phyloP scores from a whole-genome alignment of 2,797 vertebrate genomes.

The Macropus fuliginosus region DNA sequence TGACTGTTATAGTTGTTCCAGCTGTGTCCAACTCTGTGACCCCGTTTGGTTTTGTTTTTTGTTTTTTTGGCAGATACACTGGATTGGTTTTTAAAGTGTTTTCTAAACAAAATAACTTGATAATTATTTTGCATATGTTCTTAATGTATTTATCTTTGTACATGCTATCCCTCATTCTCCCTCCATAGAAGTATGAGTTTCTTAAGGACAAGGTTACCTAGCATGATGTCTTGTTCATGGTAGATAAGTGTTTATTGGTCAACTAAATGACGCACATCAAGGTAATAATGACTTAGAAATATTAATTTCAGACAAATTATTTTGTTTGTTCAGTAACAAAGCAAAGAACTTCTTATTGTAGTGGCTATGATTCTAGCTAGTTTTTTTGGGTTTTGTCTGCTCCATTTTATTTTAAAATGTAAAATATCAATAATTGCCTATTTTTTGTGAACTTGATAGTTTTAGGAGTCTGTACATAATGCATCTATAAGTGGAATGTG shows the following conservation, averaged over 20 bases:
- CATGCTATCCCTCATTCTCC: no score
- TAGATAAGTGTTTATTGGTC: not conserved
- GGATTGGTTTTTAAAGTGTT: not conserved
- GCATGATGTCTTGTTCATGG: not conserved
- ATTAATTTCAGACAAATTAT: not conserved
- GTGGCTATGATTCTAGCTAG: not conserved
- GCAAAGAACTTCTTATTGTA: not conserved
- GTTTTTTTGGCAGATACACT: not conserved
- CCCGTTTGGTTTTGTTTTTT: not conserved
- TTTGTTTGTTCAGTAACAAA: not conserved
- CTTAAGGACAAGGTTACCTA: not conserved
- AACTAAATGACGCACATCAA: not conserved
- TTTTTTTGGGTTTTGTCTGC: not conserved
- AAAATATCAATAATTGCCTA: not conserved
- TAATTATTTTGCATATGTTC: not conserved
- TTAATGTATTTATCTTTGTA: not conserved
- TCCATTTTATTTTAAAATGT: not conserved
- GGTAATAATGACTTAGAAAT: not conserved
- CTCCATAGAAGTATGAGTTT: no score
- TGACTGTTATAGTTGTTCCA: not conserved
- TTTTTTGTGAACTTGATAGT: not conserved
- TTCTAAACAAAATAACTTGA: not conserved
- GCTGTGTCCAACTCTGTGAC: not conserved
- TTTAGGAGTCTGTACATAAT: no score
- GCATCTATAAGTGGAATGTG: not conserved